Evolutionary conservation across 2,797 vertebrate genomes (phyloP), one percentile per base, ranked within the genome.

Genomic region (Molossus molossus): DNA sequence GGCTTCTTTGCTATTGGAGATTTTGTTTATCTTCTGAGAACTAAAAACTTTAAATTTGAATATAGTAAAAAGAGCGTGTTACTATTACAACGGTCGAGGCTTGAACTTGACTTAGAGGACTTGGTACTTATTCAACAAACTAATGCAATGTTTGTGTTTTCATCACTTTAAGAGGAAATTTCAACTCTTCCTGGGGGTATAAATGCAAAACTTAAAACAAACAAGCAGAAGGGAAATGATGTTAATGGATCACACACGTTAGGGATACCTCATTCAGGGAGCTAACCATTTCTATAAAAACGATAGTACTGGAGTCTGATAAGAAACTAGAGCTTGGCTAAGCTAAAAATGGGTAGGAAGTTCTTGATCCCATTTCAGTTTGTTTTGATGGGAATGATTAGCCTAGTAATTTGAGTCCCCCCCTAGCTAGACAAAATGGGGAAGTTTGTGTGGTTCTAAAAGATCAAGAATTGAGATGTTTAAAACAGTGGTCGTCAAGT

Each of bases 191-290:
- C 25, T 72, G 10, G 1, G 27, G 64, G 37, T 70, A 81, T 23
- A 75, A 85, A 80, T 45, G n/a, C 48, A 89, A 89, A 84, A 84
- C 85, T 13, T 27, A 14, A 55, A 70, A 79, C 29, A 48, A 77
- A 77, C 17, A n/a, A 88, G 62, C 20, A 76, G 55, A 18, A 88
- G 60, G 33, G 83, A 83, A 62, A 69, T 55, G 62, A 55, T 14
- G 13, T 29, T 40, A 53, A 40, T 23, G 33, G 45, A 29, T 5
- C 15, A 64, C 62, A 88, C 45, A 21, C 27, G 69, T 75, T 53
- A 53, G 13, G 21, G 3, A 40, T 13, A 62, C n/a, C 83, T 81
- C 57, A 50, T 29, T 73, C 23, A 64, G 53, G 4, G 29, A 75
- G 50, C 48, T 33, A 9, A 37, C 14, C 6, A 67, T 79, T 88